Conservation (phyloP, 2,113 vertebrate genomes). For the Neopipo cinnamomea region DNA sequence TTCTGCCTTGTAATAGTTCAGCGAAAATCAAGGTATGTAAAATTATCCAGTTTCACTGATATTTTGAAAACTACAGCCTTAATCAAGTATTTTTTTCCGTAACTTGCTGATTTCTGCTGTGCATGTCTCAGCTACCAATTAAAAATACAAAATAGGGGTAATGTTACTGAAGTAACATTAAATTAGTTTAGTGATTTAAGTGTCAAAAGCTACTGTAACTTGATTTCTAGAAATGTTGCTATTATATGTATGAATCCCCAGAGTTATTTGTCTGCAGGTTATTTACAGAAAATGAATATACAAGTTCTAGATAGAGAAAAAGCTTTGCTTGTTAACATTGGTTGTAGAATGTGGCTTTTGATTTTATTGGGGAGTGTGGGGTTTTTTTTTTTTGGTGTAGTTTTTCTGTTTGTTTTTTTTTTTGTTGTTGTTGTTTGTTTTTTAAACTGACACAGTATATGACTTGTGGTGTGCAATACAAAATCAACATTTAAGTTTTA, state of each 20-base stretch:
- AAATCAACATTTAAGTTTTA: neutral
- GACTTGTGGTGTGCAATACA: neutral
- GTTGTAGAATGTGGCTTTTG: neutral
- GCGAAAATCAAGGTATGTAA: neutral
- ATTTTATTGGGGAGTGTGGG: neutral
- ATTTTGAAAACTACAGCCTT: neutral
- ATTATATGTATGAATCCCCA: neutral
- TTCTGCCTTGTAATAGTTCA: neutral
- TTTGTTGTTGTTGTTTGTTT: neutral
- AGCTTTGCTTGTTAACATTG: neutral
- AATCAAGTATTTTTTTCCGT: neutral
- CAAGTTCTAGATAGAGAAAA: neutral
- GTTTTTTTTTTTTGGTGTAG: neutral
- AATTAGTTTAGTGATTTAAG: neutral
- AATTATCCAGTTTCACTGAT: neutral
- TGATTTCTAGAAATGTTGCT: neutral
- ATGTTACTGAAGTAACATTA: neutral
- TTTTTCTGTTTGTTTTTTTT: neutral
- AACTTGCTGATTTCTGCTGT: neutral
- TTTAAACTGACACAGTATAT: neutral
- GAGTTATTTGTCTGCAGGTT: neutral
- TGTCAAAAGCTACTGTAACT: neutral
- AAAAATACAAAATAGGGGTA: neutral
- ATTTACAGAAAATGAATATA: neutral
- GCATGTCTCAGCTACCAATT: neutral